phyloP scores from a whole-genome alignment of 30 jellyfish, hydroid and myxozoan species.

The Turritopsis rubra region DNA sequence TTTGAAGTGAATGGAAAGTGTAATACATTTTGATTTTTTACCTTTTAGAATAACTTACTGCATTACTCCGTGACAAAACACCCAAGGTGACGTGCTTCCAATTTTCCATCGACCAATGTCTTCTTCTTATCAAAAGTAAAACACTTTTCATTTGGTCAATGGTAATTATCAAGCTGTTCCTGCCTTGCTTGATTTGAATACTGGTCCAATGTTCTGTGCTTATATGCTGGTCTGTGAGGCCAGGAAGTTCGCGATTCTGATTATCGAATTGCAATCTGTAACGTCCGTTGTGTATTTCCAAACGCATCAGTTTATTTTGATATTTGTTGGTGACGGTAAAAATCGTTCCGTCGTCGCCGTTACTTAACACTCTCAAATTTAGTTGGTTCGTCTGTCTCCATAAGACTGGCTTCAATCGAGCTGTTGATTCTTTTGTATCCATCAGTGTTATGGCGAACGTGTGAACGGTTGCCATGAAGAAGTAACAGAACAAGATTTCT shows the following conservation, averaged over 20 bases:
- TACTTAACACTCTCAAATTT: background rate
- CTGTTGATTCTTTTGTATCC: background rate
- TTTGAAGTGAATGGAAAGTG: too few relatives aligned
- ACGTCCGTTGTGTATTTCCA: background rate
- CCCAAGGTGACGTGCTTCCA: background rate
- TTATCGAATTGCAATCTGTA: background rate
- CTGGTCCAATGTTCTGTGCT: background rate
- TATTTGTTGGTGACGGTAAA: background rate
- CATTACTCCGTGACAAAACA: background rate
- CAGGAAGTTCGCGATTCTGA: background rate
- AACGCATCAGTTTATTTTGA: background rate
- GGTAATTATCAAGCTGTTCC: background rate
- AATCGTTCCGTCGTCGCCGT: conserved; percentile 3
- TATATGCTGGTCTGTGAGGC: background rate
- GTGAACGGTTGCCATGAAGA: background rate
- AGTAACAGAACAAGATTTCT: background rate
- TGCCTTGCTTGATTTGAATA: background rate
- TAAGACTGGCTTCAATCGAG: background rate
- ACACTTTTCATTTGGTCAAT: background rate
- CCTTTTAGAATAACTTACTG: background rate
- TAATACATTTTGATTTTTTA: too few relatives aligned
- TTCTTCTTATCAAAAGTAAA: background rate
- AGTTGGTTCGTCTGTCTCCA: background rate
- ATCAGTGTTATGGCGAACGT: background rate
- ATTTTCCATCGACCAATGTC: background rate